These are phyloP conservation scores for Drosophila erecta DNA, from an alignment of 1,140 invertebrate species.

Conservation along the genomic window DNA sequence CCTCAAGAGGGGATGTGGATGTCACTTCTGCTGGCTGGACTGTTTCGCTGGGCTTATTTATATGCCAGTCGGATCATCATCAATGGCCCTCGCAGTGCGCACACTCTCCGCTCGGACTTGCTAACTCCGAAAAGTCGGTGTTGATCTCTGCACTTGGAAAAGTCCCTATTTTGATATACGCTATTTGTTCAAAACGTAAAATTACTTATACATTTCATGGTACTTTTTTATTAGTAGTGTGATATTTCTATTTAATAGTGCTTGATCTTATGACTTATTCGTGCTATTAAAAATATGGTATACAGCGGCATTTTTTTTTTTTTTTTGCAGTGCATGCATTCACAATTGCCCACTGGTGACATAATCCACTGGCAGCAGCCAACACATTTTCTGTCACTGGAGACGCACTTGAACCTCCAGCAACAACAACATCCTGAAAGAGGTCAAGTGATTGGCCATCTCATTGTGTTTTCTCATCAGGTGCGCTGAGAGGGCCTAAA, in stretches of 20 bases:
- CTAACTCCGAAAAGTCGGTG: not conserved
- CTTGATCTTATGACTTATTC: too few relatives aligned
- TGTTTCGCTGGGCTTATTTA: conserved; percentile 59
- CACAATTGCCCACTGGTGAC: conserved; percentile 21
- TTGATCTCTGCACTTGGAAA: conserved; percentile 18
- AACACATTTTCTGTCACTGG: conserved; percentile 11
- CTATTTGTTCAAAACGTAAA: not conserved
- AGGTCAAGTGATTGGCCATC: conserved; percentile 80
- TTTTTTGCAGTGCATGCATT: conserved; percentile 18
- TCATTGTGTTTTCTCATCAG: conserved; percentile 83
- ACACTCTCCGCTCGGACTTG: conserved; percentile 24
- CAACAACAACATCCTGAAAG: conserved; percentile 81
- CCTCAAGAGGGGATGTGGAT: conserved; percentile 25
- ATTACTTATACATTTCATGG: too few relatives aligned
- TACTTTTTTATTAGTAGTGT: too few relatives aligned
- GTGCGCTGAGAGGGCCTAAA: conserved; percentile 42
- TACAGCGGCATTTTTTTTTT: too few relatives aligned
- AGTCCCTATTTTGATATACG: not conserved
- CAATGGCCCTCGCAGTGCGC: conserved; percentile 65
- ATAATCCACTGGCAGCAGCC: conserved; percentile 31
- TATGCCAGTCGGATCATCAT: conserved; percentile 75
- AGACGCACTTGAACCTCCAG: conserved; percentile 70
- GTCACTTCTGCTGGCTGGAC: conserved; percentile 4
- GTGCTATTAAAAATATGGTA: too few relatives aligned
- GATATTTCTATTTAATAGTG: too few relatives aligned